These are phyloP conservation scores for Procavia capensis DNA, from an alignment of 2,113 vertebrate genomes.

Conservation along the genomic window DNA sequence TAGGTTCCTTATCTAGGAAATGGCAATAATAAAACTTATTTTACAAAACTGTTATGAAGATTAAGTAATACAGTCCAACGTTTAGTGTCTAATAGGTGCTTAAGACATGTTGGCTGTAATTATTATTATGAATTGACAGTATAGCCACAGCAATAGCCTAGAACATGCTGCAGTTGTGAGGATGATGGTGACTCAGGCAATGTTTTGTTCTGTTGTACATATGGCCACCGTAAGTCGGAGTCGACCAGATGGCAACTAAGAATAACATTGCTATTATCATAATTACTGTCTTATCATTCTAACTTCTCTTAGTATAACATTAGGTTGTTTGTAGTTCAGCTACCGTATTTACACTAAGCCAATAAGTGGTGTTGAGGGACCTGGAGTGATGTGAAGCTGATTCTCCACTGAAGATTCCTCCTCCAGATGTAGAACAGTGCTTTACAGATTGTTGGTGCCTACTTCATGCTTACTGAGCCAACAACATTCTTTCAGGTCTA, in stretches of 20 bases:
- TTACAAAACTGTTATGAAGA: background rate
- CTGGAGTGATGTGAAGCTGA: background rate
- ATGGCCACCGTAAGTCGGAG: background rate
- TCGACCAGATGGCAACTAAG: background rate
- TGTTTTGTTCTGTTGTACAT: background rate
- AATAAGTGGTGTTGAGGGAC: background rate
- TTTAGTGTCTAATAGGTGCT: background rate
- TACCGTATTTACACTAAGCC: background rate
- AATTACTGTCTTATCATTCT: background rate
- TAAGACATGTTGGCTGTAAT: background rate
- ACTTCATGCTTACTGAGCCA: background rate
- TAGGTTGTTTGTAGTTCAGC: background rate
- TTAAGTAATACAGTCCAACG: constrained; percentile 4
- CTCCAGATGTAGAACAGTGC: background rate
- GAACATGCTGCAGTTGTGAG: background rate
- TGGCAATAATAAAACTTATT: background rate
- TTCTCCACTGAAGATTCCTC: background rate
- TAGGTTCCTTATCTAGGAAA: constrained; percentile 30
- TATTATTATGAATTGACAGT: background rate
- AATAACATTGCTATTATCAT: background rate
- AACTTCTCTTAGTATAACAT: constrained; percentile 22
- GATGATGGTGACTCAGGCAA: background rate
- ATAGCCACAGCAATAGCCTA: background rate
- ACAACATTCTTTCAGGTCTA: background rate
- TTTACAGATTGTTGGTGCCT: background rate